Evolutionary conservation across 2,113 vertebrate genomes (phyloP).

Genomic region (Drymodes brunneopygia): DNA sequence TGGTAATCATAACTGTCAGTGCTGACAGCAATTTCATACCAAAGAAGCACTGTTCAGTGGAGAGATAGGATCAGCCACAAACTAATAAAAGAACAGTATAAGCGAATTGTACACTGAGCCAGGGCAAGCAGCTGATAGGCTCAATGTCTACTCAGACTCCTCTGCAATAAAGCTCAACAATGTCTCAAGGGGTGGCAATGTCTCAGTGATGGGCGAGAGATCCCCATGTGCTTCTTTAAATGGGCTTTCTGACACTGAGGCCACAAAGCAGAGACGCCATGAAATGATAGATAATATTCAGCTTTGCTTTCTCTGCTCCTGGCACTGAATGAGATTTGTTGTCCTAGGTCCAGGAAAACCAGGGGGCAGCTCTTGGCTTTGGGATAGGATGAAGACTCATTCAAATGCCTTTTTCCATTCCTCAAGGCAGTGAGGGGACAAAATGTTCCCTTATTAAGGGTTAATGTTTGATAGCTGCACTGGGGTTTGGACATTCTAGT

Average conservation of each 20-base stretch:
- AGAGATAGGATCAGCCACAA: not conserved
- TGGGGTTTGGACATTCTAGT: not conserved
- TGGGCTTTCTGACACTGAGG: not conserved
- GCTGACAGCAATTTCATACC: not conserved
- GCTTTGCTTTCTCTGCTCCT: not conserved
- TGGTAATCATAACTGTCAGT: not conserved
- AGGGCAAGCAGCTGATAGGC: not conserved
- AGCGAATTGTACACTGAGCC: not conserved
- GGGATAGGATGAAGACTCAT: not conserved
- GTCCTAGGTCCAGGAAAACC: not conserved
- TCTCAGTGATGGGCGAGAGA: not conserved
- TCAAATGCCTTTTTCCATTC: not conserved
- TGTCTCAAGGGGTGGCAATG: not conserved
- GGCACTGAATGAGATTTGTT: not conserved
- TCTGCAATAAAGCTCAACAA: not conserved
- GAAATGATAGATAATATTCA: not conserved
- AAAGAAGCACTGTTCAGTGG: not conserved
- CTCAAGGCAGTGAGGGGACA: not conserved
- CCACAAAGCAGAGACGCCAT: not conserved
- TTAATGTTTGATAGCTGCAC: accelerated
- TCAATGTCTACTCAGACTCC: not conserved
- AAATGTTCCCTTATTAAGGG: not conserved
- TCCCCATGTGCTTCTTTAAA: not conserved
- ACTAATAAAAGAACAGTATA: not conserved
- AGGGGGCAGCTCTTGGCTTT: not conserved